A percentile compares a stretch with the other conserved stretches of the same genome.
phyloP scores from a whole-genome alignment of 2,113 vertebrate species.

The Chunga burmeisteri region DNA sequence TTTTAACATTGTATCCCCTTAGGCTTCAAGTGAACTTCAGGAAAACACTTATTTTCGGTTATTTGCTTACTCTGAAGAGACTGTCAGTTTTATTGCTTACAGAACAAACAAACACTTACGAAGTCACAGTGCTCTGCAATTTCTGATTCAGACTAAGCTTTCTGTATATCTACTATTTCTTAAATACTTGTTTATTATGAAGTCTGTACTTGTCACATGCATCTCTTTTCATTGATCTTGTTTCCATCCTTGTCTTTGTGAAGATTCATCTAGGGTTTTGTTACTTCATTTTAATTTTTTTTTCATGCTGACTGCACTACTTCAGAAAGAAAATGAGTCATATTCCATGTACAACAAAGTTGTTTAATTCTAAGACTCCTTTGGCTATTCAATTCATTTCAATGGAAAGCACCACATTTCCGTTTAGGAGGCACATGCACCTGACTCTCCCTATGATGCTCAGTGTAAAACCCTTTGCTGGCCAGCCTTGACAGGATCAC shows the following conservation, averaged over 20 bases:
- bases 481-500: background rate
- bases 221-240: background rate
- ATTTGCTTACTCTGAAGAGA: background rate
- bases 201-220: background rate
- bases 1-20: constrained; percentile 1
- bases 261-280: background rate
- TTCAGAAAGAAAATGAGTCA: background rate
- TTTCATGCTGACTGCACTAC: background rate
- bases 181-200: background rate
- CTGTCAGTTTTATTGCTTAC: background rate
- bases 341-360: background rate
- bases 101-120: background rate
- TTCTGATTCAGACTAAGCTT: background rate
- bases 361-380: background rate
- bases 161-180: background rate
- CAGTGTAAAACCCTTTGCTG: background rate
- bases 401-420: background rate
- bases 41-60: constrained; percentile 5
- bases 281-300: background rate
- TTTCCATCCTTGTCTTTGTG: background rate
- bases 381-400: background rate
- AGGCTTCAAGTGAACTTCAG: constrained; percentile 22
- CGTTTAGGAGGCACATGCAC: background rate
- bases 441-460: background rate
- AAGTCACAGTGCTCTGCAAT: background rate